Percentiles rank a stretch among this genome's conserved stretches.
phyloP scores from a whole-genome alignment of 1,140 invertebrate species.

The Scylla paramamosain region DNA sequence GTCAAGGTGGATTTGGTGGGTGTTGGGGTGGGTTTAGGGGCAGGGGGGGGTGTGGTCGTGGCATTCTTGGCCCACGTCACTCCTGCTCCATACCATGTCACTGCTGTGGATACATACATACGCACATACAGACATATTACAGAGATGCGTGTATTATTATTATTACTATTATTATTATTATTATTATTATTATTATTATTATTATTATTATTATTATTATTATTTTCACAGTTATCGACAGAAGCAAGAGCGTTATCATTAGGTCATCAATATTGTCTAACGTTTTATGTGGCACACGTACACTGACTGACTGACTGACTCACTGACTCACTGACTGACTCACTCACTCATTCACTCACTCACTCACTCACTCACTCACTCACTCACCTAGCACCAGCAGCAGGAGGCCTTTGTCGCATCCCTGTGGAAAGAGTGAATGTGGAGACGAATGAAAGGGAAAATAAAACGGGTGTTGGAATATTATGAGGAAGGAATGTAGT shows the following conservation, averaged over 20 bases:
- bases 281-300: no score
- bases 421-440: not conserved
- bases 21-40: no score
- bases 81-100: not conserved
- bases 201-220: no score
- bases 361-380: not conserved
- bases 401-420: not conserved
- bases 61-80: not conserved
- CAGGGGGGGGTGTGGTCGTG: not conserved
- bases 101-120: not conserved
- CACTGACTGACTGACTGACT: no score
- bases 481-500: no score
- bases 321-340: no score
- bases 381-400: slow-evolving; percentile 29
- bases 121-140: not conserved
- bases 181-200: no score
- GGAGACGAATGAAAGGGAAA: not conserved
- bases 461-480: no score
- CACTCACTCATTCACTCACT: not conserved
- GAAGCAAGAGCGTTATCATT: no score
- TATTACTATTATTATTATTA: not conserved
- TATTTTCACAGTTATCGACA: no score
- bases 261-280: no score
- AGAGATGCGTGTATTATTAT: not conserved
- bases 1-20: no score